These are phyloP conservation scores for Eubucco bourcierii DNA, from an alignment of 2,113 vertebrate genomes.

Conservation along the genomic window DNA sequence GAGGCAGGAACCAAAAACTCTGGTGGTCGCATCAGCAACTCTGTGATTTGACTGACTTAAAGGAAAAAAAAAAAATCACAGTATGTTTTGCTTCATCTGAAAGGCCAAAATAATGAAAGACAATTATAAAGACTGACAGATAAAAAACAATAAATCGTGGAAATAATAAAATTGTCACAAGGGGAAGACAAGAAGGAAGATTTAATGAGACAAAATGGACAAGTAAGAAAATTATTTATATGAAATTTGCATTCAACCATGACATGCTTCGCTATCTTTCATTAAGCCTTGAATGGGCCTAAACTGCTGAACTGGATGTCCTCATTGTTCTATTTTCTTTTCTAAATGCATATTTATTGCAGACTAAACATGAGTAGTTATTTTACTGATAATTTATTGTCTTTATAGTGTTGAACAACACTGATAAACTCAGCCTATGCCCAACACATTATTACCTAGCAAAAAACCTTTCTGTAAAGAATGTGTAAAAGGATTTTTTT, in stretches of 20 bases:
- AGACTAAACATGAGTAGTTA: not conserved
- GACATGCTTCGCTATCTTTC: constrained; percentile 14
- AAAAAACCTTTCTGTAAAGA: not conserved
- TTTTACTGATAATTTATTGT: not conserved
- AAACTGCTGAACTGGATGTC: constrained; percentile 11
- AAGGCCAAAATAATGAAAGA: not conserved
- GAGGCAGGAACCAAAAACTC: not conserved
- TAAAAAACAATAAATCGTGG: constrained; percentile 38
- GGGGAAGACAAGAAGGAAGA: constrained; percentile 32
- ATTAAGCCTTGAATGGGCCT: constrained; percentile 9
- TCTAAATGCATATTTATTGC: not conserved
- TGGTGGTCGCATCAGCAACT: not conserved
- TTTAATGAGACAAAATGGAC: constrained; percentile 48
- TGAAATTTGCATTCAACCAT: constrained; percentile 31
- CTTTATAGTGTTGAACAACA: not conserved
- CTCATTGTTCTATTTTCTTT: not conserved
- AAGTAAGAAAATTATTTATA: constrained; percentile 64
- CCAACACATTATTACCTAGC: not conserved
- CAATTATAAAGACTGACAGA: not conserved
- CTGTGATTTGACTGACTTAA: not conserved
- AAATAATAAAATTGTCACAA: constrained; percentile 29
- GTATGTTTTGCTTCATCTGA: not conserved
- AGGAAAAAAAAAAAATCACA: not conserved
- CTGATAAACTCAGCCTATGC: not conserved
- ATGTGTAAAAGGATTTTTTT: not conserved